Evolutionary conservation across 2,113 vertebrate genomes (phyloP), one percentile per base, ranked within the genome.

Genomic region (Sander vitreus): DNA sequence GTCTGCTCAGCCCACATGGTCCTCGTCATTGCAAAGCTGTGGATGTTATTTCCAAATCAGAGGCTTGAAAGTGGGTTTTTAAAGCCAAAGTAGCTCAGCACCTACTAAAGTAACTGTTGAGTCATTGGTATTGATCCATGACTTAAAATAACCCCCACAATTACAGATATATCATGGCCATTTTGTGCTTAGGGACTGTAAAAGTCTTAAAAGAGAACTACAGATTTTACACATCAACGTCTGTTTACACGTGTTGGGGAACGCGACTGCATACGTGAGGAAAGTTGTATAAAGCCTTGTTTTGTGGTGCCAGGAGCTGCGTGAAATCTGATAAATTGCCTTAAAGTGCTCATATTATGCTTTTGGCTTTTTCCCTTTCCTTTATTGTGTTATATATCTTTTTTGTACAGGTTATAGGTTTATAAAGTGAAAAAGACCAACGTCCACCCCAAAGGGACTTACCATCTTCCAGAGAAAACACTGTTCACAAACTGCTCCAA

Each of bases 101-200:
- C 3, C 75, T 14, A 2, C 55, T 25, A 43, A 59, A 36, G 45
- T 66, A 66, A 59, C 71, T 45, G 79, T 54, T 81, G 78, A 81
- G 78, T 74, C 63, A 74, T 18, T 59, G 23, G 7, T 53, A 62
- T 74, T 59, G 47, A 81, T 53, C 71, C 33, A 19, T 13, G 27
- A 21, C 65, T 60, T 67, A 50, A 60, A 78, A 60, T 60, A 27
- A 27, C 27, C 4, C 54, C 43, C 30, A 58, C 21, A 27, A 18
- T 60, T 69, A 60, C 27, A 68, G 36, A 39, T 59, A 25, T 59
- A 50, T 36, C 19, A 16, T 30, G 18, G 13, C 23, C 23, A 33
- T 33, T 67, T 58, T 47, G 12, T 76, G 18, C 39, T n/a, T 12
- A 57, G 23, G 14, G 45, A 33, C 55, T 48, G 16, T 47, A 54